Base-by-base conservation (phyloP, 1,140 invertebrate genomes). In the Acromyrmex heyeri region DNA sequence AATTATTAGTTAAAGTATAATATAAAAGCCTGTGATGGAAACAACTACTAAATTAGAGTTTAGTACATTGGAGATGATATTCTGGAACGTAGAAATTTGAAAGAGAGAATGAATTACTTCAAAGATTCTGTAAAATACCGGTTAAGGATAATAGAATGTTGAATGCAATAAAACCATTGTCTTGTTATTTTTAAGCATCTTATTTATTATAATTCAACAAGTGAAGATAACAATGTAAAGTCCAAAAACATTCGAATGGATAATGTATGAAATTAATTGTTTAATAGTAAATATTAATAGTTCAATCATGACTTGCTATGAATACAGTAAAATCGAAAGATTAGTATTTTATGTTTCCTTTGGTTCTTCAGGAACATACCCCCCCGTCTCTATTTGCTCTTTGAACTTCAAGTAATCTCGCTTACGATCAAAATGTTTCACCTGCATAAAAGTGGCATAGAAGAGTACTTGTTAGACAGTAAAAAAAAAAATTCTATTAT, bases 391-490 rank as follows among this genome's bases (percentile, higher is more conserved):
- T 94, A 99, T 97, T 96, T 97, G 97, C 90, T 98, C 97, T 95
- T 98, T 98, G 94, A 98, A 99, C 93, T 98, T 96, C 91, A 98
- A 95, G 95, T 98, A 99, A 89, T 97, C 97, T 93, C 98, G 94
- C 95, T 98, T 98, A 92, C 98, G 96, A 95, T 99, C 98, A 95
- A 99, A 99, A 95, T 99, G 98, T 95, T 98, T 98, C 14, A 99
- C 98, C 97, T 97, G 93, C 61, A 92, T 92, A 86, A 91, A 91
- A 85, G 79, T 87, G 82, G 73, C 70, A 79, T 55, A 55, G 55
- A 85, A 83, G 55, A 85, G 5, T 34, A 34, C 21, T 53, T 14
- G 83, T 86, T 64, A 86, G 72, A 81, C 10, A 48, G 12, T 81
- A 57, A 82, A 55, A 88, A 57, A 44, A 27, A 82, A 70, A 38